Evolutionary conservation across 2,888 invertebrate genomes (phyloP), one percentile per base, ranked within the genome.

Genomic region (Schizotus pectinicornis): DNA sequence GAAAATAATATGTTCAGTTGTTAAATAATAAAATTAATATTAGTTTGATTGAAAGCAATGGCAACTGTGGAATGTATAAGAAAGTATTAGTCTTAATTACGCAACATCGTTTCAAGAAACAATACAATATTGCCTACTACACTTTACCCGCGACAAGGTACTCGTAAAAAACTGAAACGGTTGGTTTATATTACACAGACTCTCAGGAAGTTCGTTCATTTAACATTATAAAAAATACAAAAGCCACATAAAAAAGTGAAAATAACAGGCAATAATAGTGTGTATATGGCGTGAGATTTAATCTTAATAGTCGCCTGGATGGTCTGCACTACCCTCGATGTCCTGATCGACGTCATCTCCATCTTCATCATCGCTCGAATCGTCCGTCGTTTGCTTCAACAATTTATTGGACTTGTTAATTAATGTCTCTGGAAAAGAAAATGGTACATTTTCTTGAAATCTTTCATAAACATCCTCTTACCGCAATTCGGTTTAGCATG

Each of bases 401-500:
- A 59, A 46, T 7, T 65, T 63, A 39, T 63, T 70, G 2, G 63
- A 58, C 54, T 70, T 66, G 42, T 63, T 68, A 41, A 67, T 55
- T 31, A 67, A 51, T 13, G 64, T 33, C 22, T 68, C 73, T 73
- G 56, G 38, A 67, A 48, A 52, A n/a, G n/a, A n/a, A n/a, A n/a
- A n/a, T n/a, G n/a, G n/a, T n/a, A n/a, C n/a, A n/a, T n/a, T n/a
- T n/a, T n/a, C n/a, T n/a, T n/a, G n/a, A n/a, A n/a, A n/a, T n/a
- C n/a, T n/a, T n/a, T n/a, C n/a, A n/a, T n/a, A n/a, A 14, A 22
- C 5, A 43, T 6, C 1, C 12, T 82, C 85, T 84, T 81, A 91
- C 90, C 89, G 78, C 91, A 91, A 79, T 87, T 88, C 57, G 90
- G 90, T 79, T 88, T 90, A 79, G 92, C 88, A 77, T 89, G 84